phyloP scores from a whole-genome alignment of 2,113 vertebrate genomes.

The Saimiri boliviensis region DNA sequence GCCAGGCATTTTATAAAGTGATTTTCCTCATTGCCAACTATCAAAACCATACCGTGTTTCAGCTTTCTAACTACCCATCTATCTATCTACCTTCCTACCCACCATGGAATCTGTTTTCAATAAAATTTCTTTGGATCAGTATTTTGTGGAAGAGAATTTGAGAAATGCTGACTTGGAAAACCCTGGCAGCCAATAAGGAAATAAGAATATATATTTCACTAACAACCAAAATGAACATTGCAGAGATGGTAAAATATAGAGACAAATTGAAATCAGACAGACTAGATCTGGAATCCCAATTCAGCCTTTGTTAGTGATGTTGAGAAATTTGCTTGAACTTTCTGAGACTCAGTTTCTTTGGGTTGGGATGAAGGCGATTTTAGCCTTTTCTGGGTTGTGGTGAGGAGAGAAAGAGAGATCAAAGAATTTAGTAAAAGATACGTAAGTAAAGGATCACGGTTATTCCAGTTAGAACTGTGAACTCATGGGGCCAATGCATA shows the following conservation, averaged over 20 bases:
- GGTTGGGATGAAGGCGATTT: background rate
- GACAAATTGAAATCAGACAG: background rate
- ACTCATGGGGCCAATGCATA: background rate
- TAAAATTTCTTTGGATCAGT: background rate
- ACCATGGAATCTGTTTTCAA: background rate
- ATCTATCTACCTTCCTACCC: background rate
- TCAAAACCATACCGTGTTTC: background rate
- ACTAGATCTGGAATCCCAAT: background rate
- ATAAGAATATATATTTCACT: background rate
- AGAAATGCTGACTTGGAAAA: constrained; percentile 14
- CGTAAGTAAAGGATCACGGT: background rate
- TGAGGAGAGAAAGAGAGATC: constrained; percentile 21
- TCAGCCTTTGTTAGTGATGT: background rate
- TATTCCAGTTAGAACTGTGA: background rate
- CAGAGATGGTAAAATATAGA: background rate
- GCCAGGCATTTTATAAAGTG: background rate
- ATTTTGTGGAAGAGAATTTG: background rate
- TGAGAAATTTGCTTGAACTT: background rate
- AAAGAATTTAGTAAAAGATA: background rate
- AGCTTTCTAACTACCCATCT: background rate
- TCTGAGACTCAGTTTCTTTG: background rate
- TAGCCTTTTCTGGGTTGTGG: background rate
- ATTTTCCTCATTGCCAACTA: background rate
- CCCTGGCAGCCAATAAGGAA: background rate
- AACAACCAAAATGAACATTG: background rate